These are phyloP conservation scores for Silvanus unidentatus DNA, from an alignment of 2,888 invertebrate genomes.

Conservation along the genomic window DNA sequence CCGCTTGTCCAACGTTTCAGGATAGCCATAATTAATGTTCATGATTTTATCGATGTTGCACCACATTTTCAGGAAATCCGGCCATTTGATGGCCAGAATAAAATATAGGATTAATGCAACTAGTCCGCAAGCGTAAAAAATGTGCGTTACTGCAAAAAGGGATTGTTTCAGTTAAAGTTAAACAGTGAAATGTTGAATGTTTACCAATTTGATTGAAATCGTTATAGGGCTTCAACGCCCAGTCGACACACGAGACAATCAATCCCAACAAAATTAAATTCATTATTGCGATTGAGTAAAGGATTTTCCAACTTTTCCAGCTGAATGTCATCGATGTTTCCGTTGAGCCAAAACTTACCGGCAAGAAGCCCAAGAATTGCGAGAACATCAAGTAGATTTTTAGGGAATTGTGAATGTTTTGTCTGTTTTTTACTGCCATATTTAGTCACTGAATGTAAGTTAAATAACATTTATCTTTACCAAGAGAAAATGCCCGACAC, in stretches of 20 bases:
- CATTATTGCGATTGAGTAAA: not conserved
- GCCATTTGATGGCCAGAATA: conserved; percentile 47
- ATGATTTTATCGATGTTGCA: conserved; percentile 16
- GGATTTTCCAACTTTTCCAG: conserved; percentile 4
- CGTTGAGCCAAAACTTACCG: not conserved
- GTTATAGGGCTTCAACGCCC: not conserved
- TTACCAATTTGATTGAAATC: too few species aligned
- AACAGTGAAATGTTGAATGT: too few species aligned
- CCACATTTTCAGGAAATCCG: conserved; percentile 33
- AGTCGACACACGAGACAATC: not conserved
- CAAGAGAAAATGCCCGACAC: too few species aligned
- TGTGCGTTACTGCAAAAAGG: not conserved
- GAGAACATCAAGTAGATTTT: not conserved
- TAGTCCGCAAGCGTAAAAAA: conserved; percentile 2
- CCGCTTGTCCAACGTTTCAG: conserved; percentile 8
- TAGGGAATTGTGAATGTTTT: not conserved
- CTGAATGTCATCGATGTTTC: conserved; percentile 2
- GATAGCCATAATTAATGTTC: conserved; percentile 11
- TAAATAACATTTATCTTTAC: too few species aligned
- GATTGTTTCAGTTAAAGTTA: too few species aligned
- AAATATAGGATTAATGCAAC: conserved; percentile 43
- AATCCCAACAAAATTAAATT: not conserved
- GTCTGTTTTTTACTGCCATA: too few species aligned
- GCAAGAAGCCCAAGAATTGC: not conserved
- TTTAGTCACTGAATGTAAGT: too few species aligned